phyloP scores from a whole-genome alignment of 2,888 invertebrate genomes.

The Patella caerulea region DNA sequence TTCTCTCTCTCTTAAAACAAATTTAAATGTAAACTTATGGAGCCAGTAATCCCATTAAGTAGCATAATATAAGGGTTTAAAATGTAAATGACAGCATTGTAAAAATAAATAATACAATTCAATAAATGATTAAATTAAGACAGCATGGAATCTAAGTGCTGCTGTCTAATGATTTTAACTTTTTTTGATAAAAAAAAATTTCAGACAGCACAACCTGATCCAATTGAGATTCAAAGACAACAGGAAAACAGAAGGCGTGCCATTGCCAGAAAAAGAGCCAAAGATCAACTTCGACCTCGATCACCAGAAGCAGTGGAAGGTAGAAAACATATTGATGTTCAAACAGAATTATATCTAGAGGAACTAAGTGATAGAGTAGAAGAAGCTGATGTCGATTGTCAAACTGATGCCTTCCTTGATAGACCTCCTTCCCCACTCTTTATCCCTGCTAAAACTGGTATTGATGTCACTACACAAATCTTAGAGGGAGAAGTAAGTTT shows the following conservation, averaged over 20 bases:
- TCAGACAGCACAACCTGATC: conserved; percentile 76
- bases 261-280: conserved; percentile 81
- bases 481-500: conserved; percentile 84
- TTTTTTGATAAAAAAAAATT: conserved; percentile 73
- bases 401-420: conserved; percentile 90
- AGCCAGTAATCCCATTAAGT: too few relatives aligned
- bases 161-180: background rate
- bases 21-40: too few relatives aligned
- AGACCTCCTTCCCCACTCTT: conserved; percentile 85
- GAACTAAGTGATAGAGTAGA: conserved; percentile 77
- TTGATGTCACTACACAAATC: conserved; percentile 88
- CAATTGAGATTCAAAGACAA: conserved; percentile 73
- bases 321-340: conserved; percentile 87
- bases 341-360: conserved; percentile 91
- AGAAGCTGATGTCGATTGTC: conserved; percentile 84
- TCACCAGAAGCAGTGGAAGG: conserved; percentile 87
- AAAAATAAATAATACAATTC: too few relatives aligned
- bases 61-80: too few relatives aligned
- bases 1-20: too few relatives aligned
- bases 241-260: conserved; percentile 82
- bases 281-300: conserved; percentile 77
- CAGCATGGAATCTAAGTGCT: too few relatives aligned
- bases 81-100: too few relatives aligned
- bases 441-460: conserved; percentile 84
- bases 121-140: too few relatives aligned